Evolutionary conservation across 2,797 vertebrate species (phyloP), one percentile per base, ranked within the genome.

Genomic region (Gobionotothen gibberifrons): DNA sequence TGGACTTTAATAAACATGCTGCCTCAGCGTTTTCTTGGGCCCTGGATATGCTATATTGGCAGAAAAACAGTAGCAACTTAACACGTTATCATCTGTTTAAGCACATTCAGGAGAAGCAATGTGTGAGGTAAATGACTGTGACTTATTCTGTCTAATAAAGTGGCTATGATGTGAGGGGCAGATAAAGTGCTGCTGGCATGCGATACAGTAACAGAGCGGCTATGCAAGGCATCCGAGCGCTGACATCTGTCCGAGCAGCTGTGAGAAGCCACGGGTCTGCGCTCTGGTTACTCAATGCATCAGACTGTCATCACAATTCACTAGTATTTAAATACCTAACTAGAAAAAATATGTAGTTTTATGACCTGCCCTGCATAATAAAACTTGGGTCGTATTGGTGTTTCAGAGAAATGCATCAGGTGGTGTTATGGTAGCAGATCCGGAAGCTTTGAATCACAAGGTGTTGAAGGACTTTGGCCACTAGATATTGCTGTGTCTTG

Each of bases 391-490:
- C 85, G 59, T 72, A 21, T 40, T 61, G 54, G n/a, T 53, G 19
- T 16, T n/a, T 63, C 36, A 60, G 2, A 39, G 16, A 54, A 17
- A 47, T 62, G 44, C 46, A 74, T 85, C 52, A 72, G 54, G 21
- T 56, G 57, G 82, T 46, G 55, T 71, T 43, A 71, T 13, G 43
- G 51, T 59, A 4, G 32, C 21, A 69, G 43, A 54, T 77, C 84
- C 74, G 77, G 85, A 81, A 53, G 63, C 26, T 10, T 54, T 3
- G n/a, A 69, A 86, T 93, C 89, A 91, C 91, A 89, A 89, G 90
- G 81, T 89, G 79, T 68, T 58, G 8, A 73, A 81, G 94, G 93
- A 94, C 94, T 94, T 94, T 94, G 93, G 51, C 51, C 93, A 3
- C 47, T 29, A 29, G 61, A 83, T 82, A 87, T 32, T 82, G 76